Percentiles rank a stretch among this genome's conserved stretches.
phyloP scores from a whole-genome alignment of 2,888 invertebrate genomes.

The Gari tellinella region DNA sequence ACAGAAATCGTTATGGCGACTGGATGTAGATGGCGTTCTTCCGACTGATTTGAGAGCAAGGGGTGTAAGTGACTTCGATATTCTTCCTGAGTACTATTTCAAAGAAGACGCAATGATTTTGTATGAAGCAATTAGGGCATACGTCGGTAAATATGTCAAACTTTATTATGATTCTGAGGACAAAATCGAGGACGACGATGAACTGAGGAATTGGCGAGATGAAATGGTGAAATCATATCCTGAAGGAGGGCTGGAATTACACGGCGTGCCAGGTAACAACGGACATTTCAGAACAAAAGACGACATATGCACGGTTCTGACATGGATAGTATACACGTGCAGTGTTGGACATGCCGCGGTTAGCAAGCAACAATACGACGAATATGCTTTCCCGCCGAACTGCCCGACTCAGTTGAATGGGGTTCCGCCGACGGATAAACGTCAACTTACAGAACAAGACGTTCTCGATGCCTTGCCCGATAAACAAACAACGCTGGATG shows the following conservation, averaged over 20 bases:
- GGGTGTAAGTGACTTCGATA: slow-evolving; percentile 71
- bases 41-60: slow-evolving; percentile 81
- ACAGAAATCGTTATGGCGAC: slow-evolving; percentile 66
- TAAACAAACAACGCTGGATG: slow-evolving; percentile 77
- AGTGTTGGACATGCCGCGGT: slow-evolving; percentile 61
- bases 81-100: slow-evolving; percentile 83
- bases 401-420: slow-evolving; percentile 65
- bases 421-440: slow-evolving; percentile 51
- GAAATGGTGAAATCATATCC: slow-evolving; percentile 78
- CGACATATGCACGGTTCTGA: slow-evolving; percentile 32
- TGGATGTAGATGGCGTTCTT: slow-evolving; percentile 77
- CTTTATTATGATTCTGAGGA: slow-evolving; percentile 63
- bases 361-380: slow-evolving; percentile 73
- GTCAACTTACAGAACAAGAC: slow-evolving; percentile 64
- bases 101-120: slow-evolving; percentile 83
- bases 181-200: slow-evolving; percentile 60
- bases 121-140: slow-evolving; percentile 78
- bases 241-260: slow-evolving; percentile 78
- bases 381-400: slow-evolving; percentile 76
- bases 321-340: slow-evolving; percentile 54
- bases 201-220: slow-evolving; percentile 78
- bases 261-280: slow-evolving; percentile 58
- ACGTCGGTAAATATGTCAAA: slow-evolving; percentile 63
- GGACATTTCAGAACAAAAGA: slow-evolving; percentile 36
- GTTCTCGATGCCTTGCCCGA: slow-evolving; percentile 78